These are phyloP conservation scores for Lepidurus packardi DNA, from an alignment of 1,140 invertebrate genomes.

Conservation along the genomic window DNA sequence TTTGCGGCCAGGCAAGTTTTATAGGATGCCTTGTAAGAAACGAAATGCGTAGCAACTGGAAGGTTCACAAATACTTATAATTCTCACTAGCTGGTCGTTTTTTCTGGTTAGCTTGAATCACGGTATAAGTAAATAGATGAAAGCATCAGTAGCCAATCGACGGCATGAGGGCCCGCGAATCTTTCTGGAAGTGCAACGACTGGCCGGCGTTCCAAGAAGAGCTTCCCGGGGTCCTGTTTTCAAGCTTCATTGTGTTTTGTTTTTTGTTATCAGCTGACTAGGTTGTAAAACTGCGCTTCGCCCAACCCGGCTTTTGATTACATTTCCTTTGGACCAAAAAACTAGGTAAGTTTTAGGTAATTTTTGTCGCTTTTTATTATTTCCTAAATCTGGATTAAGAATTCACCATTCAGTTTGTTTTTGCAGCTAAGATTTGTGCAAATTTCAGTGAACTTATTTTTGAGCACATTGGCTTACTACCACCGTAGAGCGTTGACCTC, in stretches of 20 bases:
- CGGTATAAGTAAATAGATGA: too few species aligned
- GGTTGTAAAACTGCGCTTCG: not conserved
- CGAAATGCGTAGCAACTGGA: too few species aligned
- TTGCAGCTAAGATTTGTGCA: too few species aligned
- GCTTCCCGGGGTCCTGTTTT: not conserved
- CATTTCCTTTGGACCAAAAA: not conserved
- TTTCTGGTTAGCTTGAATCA: too few species aligned
- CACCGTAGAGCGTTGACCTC: not conserved
- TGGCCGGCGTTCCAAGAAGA: constrained; percentile 6
- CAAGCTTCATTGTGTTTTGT: not conserved
- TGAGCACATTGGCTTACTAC: not conserved
- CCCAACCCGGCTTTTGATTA: not conserved
- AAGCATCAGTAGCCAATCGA: not conserved
- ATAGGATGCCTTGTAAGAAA: too few species aligned
- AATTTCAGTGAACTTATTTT: not conserved
- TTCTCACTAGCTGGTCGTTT: too few species aligned
- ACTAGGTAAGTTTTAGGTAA: not conserved
- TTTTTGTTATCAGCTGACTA: constrained; percentile 20
- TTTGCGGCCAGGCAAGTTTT: too few species aligned
- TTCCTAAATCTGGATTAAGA: not conserved
- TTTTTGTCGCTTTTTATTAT: not conserved
- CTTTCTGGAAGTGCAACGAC: not conserved
- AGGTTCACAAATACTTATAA: too few species aligned
- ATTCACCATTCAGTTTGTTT: too few species aligned
- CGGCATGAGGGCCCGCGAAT: not conserved